Conservation (phyloP, 2,888 invertebrate genomes). For the Ypsolopha scabrella region DNA sequence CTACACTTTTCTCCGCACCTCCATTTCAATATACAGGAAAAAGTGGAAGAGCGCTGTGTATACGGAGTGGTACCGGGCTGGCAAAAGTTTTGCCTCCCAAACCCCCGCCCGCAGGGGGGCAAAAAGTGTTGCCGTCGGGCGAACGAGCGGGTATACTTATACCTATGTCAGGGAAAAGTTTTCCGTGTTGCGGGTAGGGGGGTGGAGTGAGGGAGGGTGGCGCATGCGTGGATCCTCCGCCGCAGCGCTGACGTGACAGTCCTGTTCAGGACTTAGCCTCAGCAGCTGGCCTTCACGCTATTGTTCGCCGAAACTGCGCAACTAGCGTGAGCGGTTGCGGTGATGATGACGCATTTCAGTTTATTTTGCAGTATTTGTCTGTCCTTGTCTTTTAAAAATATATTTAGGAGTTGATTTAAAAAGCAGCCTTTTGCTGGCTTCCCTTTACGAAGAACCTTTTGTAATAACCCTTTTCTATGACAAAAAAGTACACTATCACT, state of each 20-base stretch:
- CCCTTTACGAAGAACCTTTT: too few relatives aligned
- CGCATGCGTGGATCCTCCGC: constrained; percentile 51
- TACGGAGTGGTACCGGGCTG: constrained; percentile 61
- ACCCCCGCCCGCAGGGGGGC: constrained; percentile 47
- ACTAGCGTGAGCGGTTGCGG: constrained; percentile 30
- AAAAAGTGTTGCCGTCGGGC: constrained; percentile 69
- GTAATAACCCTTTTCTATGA: too few relatives aligned
- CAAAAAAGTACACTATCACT: too few relatives aligned
- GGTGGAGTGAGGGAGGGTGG: constrained; percentile 31
- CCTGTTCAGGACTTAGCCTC: constrained; percentile 42
- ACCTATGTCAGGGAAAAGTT: constrained; percentile 68
- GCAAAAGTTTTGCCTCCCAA: constrained; percentile 62
- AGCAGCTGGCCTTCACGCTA: constrained; percentile 26
- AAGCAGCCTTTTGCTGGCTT: constrained; percentile 7
- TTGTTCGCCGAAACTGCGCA: constrained; percentile 15
- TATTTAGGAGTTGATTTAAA: background rate
- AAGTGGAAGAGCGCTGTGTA: constrained; percentile 69
- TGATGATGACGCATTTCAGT: constrained; percentile 4
- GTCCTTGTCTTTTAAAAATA: background rate
- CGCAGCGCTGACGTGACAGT: constrained; percentile 55
- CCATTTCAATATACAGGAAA: constrained; percentile 71
- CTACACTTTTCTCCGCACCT: constrained; percentile 69
- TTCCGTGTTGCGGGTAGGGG: constrained; percentile 65
- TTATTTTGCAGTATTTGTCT: background rate
- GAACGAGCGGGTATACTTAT: constrained; percentile 47